Base-by-base conservation (phyloP, 2,797 vertebrate genomes). In the Coendou prehensilis region DNA sequence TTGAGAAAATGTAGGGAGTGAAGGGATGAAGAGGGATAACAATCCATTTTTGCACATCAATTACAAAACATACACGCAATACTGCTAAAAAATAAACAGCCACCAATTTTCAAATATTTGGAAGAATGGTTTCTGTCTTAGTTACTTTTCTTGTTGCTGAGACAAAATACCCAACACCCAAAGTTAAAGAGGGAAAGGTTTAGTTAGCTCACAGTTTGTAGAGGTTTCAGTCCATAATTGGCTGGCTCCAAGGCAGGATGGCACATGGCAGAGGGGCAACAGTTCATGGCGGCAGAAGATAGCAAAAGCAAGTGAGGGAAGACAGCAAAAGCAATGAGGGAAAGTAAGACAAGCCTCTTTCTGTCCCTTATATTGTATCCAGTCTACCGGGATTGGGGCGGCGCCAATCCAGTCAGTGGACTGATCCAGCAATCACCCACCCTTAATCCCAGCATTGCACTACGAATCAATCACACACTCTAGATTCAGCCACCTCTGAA, bases 41-140 rank as follows among this genome's bases (percentile, higher is more conserved):
- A 80, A 89, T 84, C 11, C 22, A 82, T 79, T 9, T 82, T 89
- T 93, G 41, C 37, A 73, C 22, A 87, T 26, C 45, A 94, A 75
- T 67, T 67, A 87, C 30, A 96, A 91, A 83, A 76, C 41, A 88
- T 1, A 82, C 8, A 8, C 61, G 22, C 2, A 75, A n/a, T 91
- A 91, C 18, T 69, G 56, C 30, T 91, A 73, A 94, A 91, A 93
- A 75, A 59, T 83, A 81, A 94, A 73, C 15, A 94, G 61, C 5
- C 26, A 87, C 47, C 22, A 52, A 15, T 45, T 91, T 91, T 81
- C 89, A 78, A 94, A 83, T 9, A 83, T 83, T 64, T 90, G 52
- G 15, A 85, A 92, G 33, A 87, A 23, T 59, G 64, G 81, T 71
- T 23, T 82, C 45, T 67, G 61, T 33, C 30, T 33, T 59, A 22